These are phyloP conservation scores for Dasysyrphus tricinctus DNA, from an alignment of 2,888 invertebrate species.

Conservation along the genomic window DNA sequence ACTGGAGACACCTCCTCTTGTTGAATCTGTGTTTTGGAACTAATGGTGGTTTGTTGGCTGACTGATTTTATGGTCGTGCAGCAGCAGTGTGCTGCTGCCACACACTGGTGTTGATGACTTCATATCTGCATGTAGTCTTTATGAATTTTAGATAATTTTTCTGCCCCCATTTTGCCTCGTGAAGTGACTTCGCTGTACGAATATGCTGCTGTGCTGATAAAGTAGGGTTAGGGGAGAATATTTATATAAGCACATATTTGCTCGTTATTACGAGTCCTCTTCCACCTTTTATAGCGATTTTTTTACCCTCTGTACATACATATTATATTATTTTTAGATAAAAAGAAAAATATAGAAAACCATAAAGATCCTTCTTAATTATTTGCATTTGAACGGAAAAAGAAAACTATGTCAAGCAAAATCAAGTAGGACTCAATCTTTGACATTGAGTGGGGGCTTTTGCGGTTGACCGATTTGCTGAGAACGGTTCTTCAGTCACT, in stretches of 20 bases:
- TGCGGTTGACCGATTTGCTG: constrained; percentile 69
- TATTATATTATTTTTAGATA: background rate
- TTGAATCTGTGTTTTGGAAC: constrained; percentile 70
- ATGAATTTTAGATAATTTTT: constrained; percentile 73
- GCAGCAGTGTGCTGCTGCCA: constrained; percentile 44
- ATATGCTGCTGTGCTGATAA: background rate
- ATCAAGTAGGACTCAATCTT: constrained; percentile 72
- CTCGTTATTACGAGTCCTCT: constrained; percentile 65
- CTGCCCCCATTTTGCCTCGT: constrained; percentile 62
- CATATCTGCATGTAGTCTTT: constrained; percentile 50
- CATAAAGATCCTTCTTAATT: constrained; percentile 67
- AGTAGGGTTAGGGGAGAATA: constrained; percentile 7
- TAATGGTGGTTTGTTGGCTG: constrained; percentile 72
- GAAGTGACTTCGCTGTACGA: constrained; percentile 38
- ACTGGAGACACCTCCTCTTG: constrained; percentile 55
- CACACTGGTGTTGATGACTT: constrained; percentile 70
- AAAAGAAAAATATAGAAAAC: background rate
- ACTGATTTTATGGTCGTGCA: constrained; percentile 72
- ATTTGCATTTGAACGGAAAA: constrained; percentile 71
- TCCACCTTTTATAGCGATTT: constrained; percentile 30
- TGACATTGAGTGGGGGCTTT: constrained; percentile 71
- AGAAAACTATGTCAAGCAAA: constrained; percentile 74
- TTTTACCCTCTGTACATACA: background rate
- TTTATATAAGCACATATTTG: constrained; percentile 54
- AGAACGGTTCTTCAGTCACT: constrained; percentile 63